Evolutionary conservation across 2,888 invertebrate species (phyloP).

Genomic region (Lasius fuliginosus): DNA sequence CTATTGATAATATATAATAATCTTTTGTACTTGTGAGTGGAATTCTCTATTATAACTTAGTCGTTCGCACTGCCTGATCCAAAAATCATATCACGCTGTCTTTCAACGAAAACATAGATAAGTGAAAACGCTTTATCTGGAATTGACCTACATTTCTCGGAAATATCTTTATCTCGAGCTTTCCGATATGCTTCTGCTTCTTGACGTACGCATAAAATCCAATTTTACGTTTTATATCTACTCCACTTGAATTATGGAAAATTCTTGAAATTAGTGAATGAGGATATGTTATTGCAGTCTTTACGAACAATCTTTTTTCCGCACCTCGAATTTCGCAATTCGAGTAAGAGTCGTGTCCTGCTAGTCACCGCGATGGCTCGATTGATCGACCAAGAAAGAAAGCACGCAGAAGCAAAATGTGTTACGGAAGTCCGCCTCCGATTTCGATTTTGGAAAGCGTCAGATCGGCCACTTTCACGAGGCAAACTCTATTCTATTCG

Average conservation of each 20-base stretch:
- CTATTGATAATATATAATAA: not conserved
- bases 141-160: slow-evolving; percentile 2
- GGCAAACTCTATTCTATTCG: slow-evolving; percentile 53
- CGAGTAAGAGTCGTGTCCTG: slow-evolving; percentile 15
- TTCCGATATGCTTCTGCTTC: not conserved
- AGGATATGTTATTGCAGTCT: not conserved
- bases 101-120: slow-evolving; percentile 9
- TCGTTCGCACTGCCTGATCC: not conserved
- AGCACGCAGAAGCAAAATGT: slow-evolving; percentile 22
- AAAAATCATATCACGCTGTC: not conserved
- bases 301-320: not conserved
- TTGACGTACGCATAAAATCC: not conserved
- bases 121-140: slow-evolving; percentile 28
- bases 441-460: slow-evolving; percentile 76
- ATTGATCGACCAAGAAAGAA: slow-evolving; percentile 47
- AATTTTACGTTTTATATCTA: slow-evolving; percentile 4
- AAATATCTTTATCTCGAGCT: slow-evolving; percentile 37
- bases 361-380: not conserved
- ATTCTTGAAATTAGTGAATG: not conserved
- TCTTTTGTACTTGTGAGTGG: not conserved
- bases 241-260: not conserved
- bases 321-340: not conserved
- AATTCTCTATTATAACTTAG: slow-evolving; percentile 4
- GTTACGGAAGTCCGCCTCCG: slow-evolving; percentile 40
- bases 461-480: slow-evolving; percentile 72